Evolutionary conservation across 2,888 invertebrate species (phyloP), one percentile per base, ranked within the genome.

Genomic region (Drosophila nigricruria): DNA sequence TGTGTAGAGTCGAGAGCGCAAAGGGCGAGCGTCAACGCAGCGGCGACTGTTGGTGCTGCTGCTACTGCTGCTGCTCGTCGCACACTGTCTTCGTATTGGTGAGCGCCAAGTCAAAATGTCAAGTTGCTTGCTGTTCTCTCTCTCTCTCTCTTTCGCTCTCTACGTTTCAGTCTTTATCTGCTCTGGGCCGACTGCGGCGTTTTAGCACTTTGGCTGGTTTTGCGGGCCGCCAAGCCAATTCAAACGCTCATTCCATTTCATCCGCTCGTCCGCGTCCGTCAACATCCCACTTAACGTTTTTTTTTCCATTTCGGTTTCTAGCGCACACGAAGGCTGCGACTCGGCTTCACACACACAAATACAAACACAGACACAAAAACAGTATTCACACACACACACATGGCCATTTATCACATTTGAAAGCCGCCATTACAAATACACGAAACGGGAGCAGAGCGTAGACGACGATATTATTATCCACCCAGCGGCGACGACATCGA

Each of bases 201-300:
- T 81, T 77, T 69, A 60, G 66, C 73, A 80, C 77, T 78, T 77
- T 78, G 66, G 42, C 40, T 74, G 71, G 63, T 77, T 76, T 78
- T 79, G 69, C 81, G 77, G 65, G 68, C 72, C 79, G 77, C 79
- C 79, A 73, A 82, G 70, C 72, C 63, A 47, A 79, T 80, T 88
- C 87, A 79, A 85, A 82, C 71, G 87, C 74, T 78, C 81, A 79
- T 81, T 83, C 82, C 90, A 91, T 91, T 90, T 84, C 85, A 89
- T 87, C 83, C 88, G 85, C 88, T 90, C 90, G 85, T 90, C 90
- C 90, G 88, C 90, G 87, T 90, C 87, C 90, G 87, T 87, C 88
- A 85, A 88, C 88, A 89, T 88, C 86, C 88, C 90, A 90, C 84
- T 83, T 89, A 81, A 79, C 66, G 72, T 74, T 77, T 77, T 77